Conservation (phyloP, 1,140 invertebrate species). For the Heliconius hermathena region DNA sequence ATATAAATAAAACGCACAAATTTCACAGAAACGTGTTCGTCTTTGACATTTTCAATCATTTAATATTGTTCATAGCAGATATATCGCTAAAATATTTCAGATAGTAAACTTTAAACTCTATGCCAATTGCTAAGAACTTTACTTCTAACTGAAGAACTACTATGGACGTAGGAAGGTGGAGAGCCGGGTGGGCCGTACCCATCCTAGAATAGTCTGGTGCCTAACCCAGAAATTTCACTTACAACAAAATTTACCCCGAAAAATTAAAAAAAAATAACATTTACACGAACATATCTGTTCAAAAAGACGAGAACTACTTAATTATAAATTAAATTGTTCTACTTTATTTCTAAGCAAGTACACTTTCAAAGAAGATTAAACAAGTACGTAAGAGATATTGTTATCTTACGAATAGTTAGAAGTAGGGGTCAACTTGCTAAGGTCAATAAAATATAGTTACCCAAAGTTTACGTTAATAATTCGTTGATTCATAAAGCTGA, state of each 20-base stretch:
- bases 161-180: no score
- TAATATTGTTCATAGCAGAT: background rate
- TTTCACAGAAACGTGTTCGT: no score
- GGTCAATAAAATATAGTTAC: no score
- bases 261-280: no score
- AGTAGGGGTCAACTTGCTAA: constrained; percentile 1
- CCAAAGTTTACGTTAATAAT: background rate
- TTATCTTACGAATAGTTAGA: background rate
- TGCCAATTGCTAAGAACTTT: background rate
- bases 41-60: background rate
- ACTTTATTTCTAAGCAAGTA: background rate
- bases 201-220: no score
- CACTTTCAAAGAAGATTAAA: background rate
- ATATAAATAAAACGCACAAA: no score
- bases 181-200: no score
- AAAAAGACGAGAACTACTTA: background rate
- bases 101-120: background rate
- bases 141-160: background rate
- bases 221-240: no score
- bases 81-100: background rate
- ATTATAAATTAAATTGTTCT: background rate
- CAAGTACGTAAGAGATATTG: background rate
- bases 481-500: background rate
- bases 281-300: no score
- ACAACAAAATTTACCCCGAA: no score